phyloP scores from a whole-genome alignment of 2,888 invertebrate genomes.

The Sinelater perroti region DNA sequence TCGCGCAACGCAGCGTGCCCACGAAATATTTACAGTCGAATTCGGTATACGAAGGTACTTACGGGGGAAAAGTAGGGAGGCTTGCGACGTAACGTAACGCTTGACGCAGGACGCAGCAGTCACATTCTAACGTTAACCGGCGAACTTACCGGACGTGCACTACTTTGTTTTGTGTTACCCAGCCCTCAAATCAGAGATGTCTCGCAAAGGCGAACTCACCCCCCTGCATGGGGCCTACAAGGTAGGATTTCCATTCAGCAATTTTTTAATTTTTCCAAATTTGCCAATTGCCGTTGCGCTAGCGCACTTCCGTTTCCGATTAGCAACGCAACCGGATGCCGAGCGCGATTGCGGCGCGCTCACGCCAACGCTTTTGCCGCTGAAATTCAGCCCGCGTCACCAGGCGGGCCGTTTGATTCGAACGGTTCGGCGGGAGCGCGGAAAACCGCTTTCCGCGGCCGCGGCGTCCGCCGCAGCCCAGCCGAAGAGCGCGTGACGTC shows the following conservation, averaged over 20 bases:
- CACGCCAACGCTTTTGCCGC: no score
- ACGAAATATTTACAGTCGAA: conserved; percentile 7
- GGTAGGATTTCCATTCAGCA: conserved; percentile 43
- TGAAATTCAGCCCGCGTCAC: no score
- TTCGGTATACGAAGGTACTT: conserved; percentile 4
- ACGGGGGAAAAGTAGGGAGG: conserved; percentile 19
- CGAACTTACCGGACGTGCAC: conserved; percentile 26
- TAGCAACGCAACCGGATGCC: conserved; percentile 5
- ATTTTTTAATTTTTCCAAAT: no score
- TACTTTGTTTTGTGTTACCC: conserved; percentile 26
- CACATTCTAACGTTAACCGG: conserved; percentile 34
- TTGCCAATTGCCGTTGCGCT: no score
- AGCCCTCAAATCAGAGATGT: conserved; percentile 43
- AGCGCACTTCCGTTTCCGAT: neutral
- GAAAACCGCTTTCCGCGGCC: no score
- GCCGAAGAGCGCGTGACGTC: conserved; percentile 31
- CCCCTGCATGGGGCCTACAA: conserved; percentile 52
- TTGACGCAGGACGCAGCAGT: conserved; percentile 24
- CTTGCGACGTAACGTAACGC: conserved; percentile 16
- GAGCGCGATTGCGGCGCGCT: no score
- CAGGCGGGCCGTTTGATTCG: no score
- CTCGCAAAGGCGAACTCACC: conserved; percentile 47
- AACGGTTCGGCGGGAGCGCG: no score
- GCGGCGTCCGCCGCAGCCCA: conserved; percentile 4
- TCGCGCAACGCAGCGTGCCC: no score